phyloP scores from a whole-genome alignment of 2,797 vertebrate species.

The Clarias platycephalus region DNA sequence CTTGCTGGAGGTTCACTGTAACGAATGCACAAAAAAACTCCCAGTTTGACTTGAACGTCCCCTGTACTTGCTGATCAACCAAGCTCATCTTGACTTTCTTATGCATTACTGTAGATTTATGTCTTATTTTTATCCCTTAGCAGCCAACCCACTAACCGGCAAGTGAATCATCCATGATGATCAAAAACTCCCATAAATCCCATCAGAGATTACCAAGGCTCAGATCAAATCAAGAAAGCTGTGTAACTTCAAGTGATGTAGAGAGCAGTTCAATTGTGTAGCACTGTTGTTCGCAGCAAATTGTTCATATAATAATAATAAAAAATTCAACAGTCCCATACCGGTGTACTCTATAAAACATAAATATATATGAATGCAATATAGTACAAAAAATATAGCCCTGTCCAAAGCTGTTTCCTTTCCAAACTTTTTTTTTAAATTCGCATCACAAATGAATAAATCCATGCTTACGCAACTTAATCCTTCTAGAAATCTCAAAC shows the following conservation, averaged over 20 bases:
- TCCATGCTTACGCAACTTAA: slow-evolving; percentile 26
- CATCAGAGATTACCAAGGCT: slow-evolving; percentile 80
- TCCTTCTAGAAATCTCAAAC: slow-evolving; percentile 11
- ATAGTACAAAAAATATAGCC: no score
- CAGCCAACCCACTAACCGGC: slow-evolving; percentile 17
- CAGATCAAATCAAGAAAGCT: slow-evolving; percentile 79
- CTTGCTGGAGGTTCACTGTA: no score
- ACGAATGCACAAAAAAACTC: no score
- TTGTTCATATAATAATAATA: not conserved
- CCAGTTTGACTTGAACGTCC: no score
- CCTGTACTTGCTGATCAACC: not conserved
- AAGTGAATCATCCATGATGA: slow-evolving; percentile 63
- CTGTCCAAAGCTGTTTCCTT: no score
- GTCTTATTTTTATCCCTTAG: not conserved
- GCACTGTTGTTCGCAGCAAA: not conserved
- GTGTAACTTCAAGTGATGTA: slow-evolving; percentile 65
- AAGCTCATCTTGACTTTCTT: not conserved
- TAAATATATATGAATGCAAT: not conserved
- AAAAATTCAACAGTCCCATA: not conserved
- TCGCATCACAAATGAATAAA: slow-evolving; percentile 1
- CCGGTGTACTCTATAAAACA: not conserved
- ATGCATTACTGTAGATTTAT: slow-evolving; percentile 20
- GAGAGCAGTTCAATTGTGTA: slow-evolving; percentile 22
- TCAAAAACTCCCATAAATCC: slow-evolving; percentile 76
- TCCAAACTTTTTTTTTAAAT: not conserved